Evolutionary conservation across 2,888 invertebrate genomes (phyloP), one percentile per base, ranked within the genome.

Genomic region (Troides aeacus): DNA sequence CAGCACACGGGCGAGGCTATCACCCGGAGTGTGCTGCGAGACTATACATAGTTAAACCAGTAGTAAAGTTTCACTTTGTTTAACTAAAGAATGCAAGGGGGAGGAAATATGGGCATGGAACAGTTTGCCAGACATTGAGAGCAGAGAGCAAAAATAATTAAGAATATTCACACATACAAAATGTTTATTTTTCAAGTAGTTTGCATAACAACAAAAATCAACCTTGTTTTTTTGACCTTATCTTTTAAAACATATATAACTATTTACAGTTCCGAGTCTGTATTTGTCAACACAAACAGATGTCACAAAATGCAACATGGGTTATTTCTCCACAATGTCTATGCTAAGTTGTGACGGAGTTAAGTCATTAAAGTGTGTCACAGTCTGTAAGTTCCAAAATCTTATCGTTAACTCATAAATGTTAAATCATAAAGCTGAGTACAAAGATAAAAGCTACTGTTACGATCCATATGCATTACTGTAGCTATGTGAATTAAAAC

Each of bases 181-280:
- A 92, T 91, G 92, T 92, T 92, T 92, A 91, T 92, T 92, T 89
- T 91, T 90, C 87, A 88, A 86, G 88, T 89, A 90, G 88, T 92
- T 90, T 88, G 91, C 90, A 91, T 92, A 92, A 91, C 92, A 92
- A 92, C 92, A 92, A 92, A 90, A 92, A 92, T 91, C 91, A 92
- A 92, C 91, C 91, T 91, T 88, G 90, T 90, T 90, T 85, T 86
- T 85, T 89, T 86, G 87, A 89, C 90, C 91, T 92, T 91, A 90
- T 85, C 83, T 87, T 92, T 91, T 87, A 90, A 89, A 90, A 77
- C 88, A 89, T 89, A 88, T 86, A 90, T 89, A 90, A 92, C 92
- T 92, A 92, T 92, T 91, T 92, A 92, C 92, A 92, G 89, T 90
- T 88, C 56, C 87, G 86, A 83, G 90, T 91, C 84, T 89, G 92